These are phyloP conservation scores for Escarpia spicata DNA, from an alignment of 2,888 invertebrate species.

Conservation along the genomic window DNA sequence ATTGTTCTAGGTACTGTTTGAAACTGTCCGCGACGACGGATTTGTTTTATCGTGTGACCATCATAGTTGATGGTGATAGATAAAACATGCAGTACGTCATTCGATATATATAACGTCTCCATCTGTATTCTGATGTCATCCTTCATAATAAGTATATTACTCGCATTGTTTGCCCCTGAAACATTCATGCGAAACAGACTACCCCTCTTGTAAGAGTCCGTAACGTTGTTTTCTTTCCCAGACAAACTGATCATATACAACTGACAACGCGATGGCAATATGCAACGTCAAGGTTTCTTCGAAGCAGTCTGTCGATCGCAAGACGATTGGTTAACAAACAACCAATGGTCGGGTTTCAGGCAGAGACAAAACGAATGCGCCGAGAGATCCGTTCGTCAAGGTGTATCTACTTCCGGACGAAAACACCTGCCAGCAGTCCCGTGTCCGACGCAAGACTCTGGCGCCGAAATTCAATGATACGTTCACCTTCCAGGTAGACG, in stretches of 20 bases:
- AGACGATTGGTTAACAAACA: background rate
- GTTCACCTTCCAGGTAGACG: constrained; percentile 55
- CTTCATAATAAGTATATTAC: background rate
- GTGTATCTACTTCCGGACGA: constrained; percentile 62
- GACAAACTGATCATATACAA: background rate
- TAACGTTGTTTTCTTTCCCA: too few relatives aligned
- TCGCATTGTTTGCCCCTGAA: too few relatives aligned
- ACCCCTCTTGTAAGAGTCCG: too few relatives aligned
- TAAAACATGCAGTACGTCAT: background rate
- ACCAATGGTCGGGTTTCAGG: constrained; percentile 42
- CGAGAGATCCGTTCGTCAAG: constrained; percentile 62
- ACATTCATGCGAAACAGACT: too few relatives aligned
- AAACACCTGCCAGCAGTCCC: constrained; percentile 53
- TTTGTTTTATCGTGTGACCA: background rate
- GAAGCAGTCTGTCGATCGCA: background rate
- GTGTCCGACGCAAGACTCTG: constrained; percentile 56
- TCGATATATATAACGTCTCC: background rate
- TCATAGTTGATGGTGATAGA: background rate
- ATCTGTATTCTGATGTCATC: background rate
- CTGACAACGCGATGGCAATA: background rate
- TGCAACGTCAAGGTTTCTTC: background rate
- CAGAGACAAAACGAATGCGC: constrained; percentile 44
- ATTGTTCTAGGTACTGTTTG: background rate
- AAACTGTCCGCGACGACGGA: background rate
- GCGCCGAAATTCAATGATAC: constrained; percentile 61